Evolutionary conservation across 2,888 invertebrate species (phyloP), one percentile per base, ranked within the genome.

Genomic region (Acleris cristana): DNA sequence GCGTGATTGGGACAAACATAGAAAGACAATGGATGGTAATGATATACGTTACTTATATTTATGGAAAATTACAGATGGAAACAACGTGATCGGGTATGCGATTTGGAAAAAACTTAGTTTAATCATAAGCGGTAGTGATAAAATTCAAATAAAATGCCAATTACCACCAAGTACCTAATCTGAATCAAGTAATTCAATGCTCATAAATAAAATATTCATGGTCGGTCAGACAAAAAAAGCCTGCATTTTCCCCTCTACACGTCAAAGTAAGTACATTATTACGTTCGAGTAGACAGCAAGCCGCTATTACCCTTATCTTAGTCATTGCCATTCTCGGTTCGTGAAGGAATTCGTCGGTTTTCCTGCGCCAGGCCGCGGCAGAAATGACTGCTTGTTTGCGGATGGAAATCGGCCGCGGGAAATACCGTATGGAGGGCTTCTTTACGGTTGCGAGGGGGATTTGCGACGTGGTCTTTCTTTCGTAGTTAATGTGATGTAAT

Each of bases 271-370:
- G 64, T 69, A 65, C 64, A 61, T 70, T 65, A 65, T 62, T 61
- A 64, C 68, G 71, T 71, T 68, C 59, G 53, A 65, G 73, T 74
- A 74, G 76, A 78, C 76, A 78, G 70, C 71, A 65, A 57, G 53
- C 61, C 58, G 75, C 76, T 78, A 77, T 76, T 76, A 79, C 73
- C 76, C 81, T 83, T 84, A 83, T 84, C 83, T 80, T 74, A 73
- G 73, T 74, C 71, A 77, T 65, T 79, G 76, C 74, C 65, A 76
- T 69, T 69, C 70, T 74, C 74, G 73, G 75, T 83, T 81, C 85
- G 85, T 86, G 86, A 76, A 71, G 78, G 84, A 79, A 86, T 86
- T 78, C 72, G 75, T 72, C 70, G 75, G 73, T 75, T 79, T 79
- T 76, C 76, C 70, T 56, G 69, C 70, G 72, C 73, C 68, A 71